Percentiles rank a stretch among this genome's conserved stretches.
Conservation (phyloP, 2,113 vertebrate species). For the Trichechus manatus region DNA sequence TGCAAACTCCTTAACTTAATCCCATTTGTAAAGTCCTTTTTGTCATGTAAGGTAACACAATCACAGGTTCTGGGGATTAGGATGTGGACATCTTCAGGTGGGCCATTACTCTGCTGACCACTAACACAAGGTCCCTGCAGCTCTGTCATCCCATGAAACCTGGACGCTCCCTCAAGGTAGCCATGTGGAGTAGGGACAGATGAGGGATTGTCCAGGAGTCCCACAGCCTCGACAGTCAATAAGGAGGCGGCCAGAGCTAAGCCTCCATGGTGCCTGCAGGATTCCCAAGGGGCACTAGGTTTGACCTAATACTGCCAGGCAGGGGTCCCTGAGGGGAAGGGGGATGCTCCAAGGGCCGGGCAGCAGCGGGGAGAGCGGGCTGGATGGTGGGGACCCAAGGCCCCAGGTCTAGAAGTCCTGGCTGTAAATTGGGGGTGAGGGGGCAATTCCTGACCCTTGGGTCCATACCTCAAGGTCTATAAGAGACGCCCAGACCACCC, state of each 20-base stretch:
- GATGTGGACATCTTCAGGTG: neutral
- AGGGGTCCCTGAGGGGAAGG: neutral
- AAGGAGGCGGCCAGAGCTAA: neutral
- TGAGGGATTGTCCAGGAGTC: neutral
- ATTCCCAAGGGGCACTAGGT: neutral
- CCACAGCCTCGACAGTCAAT: neutral
- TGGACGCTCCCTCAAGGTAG: rapidly evolving
- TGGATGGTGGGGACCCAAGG: neutral
- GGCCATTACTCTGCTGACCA: neutral
- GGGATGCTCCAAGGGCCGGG: neutral
- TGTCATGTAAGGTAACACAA: rapidly evolving
- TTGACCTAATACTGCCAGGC: neutral
- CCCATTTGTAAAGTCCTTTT: neutral
- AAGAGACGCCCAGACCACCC: neutral
- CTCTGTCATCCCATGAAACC: neutral
- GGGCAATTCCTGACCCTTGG: neutral
- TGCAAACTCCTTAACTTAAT: neutral
- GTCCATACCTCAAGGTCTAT: neutral
- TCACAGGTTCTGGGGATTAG: neutral
- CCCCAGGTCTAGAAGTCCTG: neutral
- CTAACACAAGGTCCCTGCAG: neutral
- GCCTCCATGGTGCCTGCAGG: rapidly evolving
- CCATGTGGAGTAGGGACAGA: rapidly evolving
- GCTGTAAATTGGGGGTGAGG: neutral
- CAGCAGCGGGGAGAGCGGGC: no score